A percentile compares a stretch with the other conserved stretches of the same genome.
Evolutionary conservation across 2,888 invertebrate species (phyloP).

Genomic region (Spodoptera exigua): DNA sequence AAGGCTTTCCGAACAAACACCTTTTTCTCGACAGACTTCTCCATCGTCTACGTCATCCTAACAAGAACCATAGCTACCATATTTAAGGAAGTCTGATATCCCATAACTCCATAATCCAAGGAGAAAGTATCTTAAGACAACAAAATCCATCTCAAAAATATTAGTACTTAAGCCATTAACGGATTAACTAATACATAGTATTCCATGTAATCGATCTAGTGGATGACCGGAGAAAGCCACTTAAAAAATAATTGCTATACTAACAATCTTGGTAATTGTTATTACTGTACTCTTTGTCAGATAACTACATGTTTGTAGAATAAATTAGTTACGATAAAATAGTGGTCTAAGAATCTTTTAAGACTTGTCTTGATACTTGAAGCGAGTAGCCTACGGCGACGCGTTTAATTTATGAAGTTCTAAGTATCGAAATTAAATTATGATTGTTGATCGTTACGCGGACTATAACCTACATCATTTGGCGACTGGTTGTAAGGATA

Average conservation of each 20-base stretch:
- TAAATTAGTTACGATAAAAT: slow-evolving; percentile 41
- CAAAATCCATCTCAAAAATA: slow-evolving; percentile 41
- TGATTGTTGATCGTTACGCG: no score
- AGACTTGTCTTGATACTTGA: slow-evolving; percentile 27
- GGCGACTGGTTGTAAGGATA: no score
- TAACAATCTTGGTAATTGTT: slow-evolving; percentile 53
- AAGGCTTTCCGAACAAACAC: no score
- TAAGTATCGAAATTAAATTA: slow-evolving; percentile 8
- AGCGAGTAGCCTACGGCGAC: slow-evolving; percentile 24
- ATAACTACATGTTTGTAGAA: slow-evolving; percentile 39
- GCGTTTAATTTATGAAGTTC: slow-evolving; percentile 7
- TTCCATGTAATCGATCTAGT: slow-evolving; percentile 43
- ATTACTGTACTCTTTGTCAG: slow-evolving; percentile 49
- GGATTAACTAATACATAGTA: slow-evolving; percentile 56
- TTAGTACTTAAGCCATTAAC: slow-evolving; percentile 39
- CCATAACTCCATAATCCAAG: slow-evolving; percentile 30
- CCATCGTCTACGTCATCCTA: neutral
- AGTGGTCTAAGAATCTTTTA: slow-evolving; percentile 8
- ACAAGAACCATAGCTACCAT: neutral
- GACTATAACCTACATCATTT: no score
- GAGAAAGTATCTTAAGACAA: slow-evolving; percentile 57
- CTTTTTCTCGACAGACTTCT: neutral
- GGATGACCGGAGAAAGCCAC: slow-evolving; percentile 52
- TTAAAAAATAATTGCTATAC: slow-evolving; percentile 46
- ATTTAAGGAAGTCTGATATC: slow-evolving; percentile 4